Base-by-base conservation (phyloP, 2,888 invertebrate genomes). In the Conops quadrifasciatus region DNA sequence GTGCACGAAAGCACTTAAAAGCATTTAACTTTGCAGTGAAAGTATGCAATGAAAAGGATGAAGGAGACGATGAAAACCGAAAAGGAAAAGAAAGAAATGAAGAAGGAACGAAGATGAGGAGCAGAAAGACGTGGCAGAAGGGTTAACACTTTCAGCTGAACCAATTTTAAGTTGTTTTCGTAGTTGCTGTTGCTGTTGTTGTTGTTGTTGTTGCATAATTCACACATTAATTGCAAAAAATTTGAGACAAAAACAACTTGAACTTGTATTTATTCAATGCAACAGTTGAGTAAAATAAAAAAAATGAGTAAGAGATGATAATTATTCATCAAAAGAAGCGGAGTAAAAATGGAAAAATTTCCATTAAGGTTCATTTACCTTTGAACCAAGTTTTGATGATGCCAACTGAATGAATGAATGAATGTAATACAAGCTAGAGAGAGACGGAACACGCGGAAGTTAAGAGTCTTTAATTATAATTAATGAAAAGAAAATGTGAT, bases 1-100 rank as follows among this genome's bases (percentile, higher is more conserved):
- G 9, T n/a, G 59, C 60, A 45, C 67, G 60, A 68, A 68, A 68
- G 67, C 67, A 68, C 67, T 68, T 56, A 67, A 43, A 66, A 67
- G 45, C 66, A 43, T 67, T 67, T 68, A 68, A 68, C 49, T 68
- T 68, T 68, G 13, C 28, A 43, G n/a, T 11, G n/a, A 56, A 36
- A 43, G 21, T 36, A 65, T 13, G 53, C 24, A 53, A 65, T 36
- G 21, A 30, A 53, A 56, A 43, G 24, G 47, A 4, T 19, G 49
- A 49, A 15, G n/a, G n/a, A n/a, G 62, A 43, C 19, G 36, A 62
- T n/a, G 36, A 43, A n/a, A 36, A 13, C 36, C 5, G 24, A 24
- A 47, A 21, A 21, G 43, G 43, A n/a, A 16, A n/a, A 1, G 19
- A 11, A 19, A 62, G 1, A 7, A 36, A 16, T 4, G 49, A 36